Evolutionary conservation across 2,888 invertebrate genomes (phyloP), one percentile per base, ranked within the genome.

Genomic region (Lasioglossum vierecki): DNA sequence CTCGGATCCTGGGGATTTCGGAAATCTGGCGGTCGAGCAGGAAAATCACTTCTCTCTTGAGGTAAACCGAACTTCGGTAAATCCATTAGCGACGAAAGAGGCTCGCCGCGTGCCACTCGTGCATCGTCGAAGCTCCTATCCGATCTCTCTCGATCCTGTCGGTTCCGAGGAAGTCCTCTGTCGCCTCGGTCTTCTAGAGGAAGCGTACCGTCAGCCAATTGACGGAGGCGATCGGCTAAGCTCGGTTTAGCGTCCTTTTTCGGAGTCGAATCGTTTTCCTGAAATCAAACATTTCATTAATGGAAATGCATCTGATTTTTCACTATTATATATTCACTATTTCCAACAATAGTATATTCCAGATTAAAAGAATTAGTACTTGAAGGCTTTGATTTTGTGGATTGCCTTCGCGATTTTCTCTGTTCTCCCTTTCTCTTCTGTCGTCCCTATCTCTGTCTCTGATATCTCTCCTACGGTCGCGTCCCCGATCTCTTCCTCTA

Each of bases 151-250:
- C 87, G 90, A 8, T 87, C 89, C 18, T 41, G 82, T 3, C 86
- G 86, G 39, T 74, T 82, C 30, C 86, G 76, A 35, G 85, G 76
- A 39, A 73, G 35, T 70, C 82, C 75, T 30, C 86, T 72, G 11
- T 82, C 82, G 5, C 93, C 94, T 80, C 94, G 92, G 73, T 95
- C 95, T 53, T 94, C 94, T 2, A 95, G 60, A 0, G 94, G 94
- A 70, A 94, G 84, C 9, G 94, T 94, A 1, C 95, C 95, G 80
- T 95, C 95, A 0, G 95, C 95, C 26, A 95, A 86, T 79, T 94
- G 95, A 9, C 95, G 92, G 5, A 95, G 84, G 22, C 95, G 92
- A 41, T 95, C 95, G 0, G 95, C 94, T 4, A 95, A 91, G 70
- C 95, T 95, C 4, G 93, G 93, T 85, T 95, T 95, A 57, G 92